Evolutionary conservation across 1,140 invertebrate genomes (phyloP).

Genomic region (Brachionus manjavacas): DNA sequence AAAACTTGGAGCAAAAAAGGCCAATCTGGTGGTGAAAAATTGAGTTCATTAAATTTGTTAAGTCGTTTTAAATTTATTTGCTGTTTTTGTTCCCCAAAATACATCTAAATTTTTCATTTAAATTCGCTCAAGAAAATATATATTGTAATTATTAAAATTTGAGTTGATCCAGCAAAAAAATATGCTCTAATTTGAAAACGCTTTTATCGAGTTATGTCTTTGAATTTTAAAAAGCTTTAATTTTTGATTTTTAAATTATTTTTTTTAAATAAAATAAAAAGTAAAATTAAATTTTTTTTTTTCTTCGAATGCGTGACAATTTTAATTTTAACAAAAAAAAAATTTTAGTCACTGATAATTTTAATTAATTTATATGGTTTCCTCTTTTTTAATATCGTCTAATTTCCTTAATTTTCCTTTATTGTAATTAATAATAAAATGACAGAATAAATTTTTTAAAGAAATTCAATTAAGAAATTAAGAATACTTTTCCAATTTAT

Average conservation of each 20-base stretch:
- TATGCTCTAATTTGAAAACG: not conserved
- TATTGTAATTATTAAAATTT: not conserved
- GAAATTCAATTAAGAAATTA: too few species aligned
- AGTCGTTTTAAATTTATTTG: slow-evolving; percentile 20
- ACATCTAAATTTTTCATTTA: slow-evolving; percentile 3
- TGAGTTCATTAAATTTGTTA: not conserved
- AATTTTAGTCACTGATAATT: too few species aligned
- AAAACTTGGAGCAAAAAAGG: slow-evolving; percentile 28
- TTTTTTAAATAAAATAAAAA: not conserved
- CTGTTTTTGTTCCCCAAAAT: slow-evolving; percentile 36
- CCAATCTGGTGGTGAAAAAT: not conserved
- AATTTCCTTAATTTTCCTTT: too few species aligned
- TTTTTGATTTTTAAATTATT: not conserved
- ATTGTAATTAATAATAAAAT: too few species aligned
- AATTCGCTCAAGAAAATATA: not conserved
- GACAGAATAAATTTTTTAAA: too few species aligned
- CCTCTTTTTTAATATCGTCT: too few species aligned
- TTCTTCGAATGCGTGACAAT: too few species aligned
- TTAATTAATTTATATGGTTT: too few species aligned
- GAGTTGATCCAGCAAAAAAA: not conserved
- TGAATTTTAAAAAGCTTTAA: not conserved
- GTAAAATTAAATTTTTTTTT: too few species aligned
- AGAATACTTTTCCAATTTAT: too few species aligned
- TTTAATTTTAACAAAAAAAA: too few species aligned
- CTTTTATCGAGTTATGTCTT: not conserved